Evolutionary conservation across 2,113 vertebrate genomes (phyloP).

Genomic region (Phylloscopus trochilus): DNA sequence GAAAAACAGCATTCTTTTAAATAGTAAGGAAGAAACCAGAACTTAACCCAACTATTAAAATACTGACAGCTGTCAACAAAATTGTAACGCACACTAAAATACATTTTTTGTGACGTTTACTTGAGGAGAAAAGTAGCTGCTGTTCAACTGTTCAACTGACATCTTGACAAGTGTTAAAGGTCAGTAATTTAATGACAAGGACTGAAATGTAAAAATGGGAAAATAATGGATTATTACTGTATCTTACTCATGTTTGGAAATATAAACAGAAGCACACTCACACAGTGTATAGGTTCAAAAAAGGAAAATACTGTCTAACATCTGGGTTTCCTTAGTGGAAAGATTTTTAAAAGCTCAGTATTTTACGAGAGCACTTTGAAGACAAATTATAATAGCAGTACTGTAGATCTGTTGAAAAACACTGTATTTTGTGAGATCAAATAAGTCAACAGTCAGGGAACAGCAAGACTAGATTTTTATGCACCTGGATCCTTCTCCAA

Average conservation of each 20-base stretch:
- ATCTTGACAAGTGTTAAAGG: background rate
- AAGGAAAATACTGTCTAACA: background rate
- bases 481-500: background rate
- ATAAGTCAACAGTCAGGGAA: background rate
- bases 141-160: background rate
- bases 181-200: background rate
- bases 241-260: background rate
- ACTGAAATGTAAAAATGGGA: background rate
- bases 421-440: background rate
- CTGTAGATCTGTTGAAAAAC: background rate
- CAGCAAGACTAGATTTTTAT: background rate
- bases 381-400: background rate
- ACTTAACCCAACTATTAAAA: background rate
- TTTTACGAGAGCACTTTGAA: background rate
- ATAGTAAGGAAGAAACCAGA: background rate
- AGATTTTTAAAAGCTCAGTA: background rate
- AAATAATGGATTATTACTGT: background rate
- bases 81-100: background rate
- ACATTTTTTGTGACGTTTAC: background rate
- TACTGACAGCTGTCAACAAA: background rate
- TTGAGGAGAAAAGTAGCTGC: background rate
- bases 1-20: background rate
- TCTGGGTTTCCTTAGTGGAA: background rate
- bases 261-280: background rate
- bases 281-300: background rate